Conservation (phyloP, 2,113 vertebrate genomes). For the Rhynchomys soricoides region DNA sequence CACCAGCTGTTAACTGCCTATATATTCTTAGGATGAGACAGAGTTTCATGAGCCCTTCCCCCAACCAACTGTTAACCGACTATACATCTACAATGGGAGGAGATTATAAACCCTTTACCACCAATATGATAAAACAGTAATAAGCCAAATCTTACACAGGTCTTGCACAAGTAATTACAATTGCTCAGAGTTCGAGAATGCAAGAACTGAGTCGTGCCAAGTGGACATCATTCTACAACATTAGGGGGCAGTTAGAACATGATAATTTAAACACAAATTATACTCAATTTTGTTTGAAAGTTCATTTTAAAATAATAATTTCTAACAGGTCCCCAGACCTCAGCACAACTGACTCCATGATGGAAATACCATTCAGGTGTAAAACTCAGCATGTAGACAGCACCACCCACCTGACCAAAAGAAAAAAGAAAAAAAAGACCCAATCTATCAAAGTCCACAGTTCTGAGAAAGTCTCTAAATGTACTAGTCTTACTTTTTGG, state of each 20-base stretch:
- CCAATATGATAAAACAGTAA: not conserved
- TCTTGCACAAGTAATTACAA: not conserved
- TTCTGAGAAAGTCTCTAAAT: not conserved
- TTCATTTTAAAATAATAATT: constrained; percentile 23
- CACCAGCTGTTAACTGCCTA: not conserved
- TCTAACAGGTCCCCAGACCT: not conserved
- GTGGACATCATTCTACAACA: not conserved
- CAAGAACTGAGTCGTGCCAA: not conserved
- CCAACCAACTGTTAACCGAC: not conserved
- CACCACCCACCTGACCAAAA: too few relatives aligned
- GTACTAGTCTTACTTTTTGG: not conserved
- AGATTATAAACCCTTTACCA: not conserved
- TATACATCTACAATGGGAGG: not conserved
- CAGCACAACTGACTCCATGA: not conserved
- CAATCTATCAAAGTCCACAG: not conserved
- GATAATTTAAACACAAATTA: constrained; percentile 27
- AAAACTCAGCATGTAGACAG: not conserved
- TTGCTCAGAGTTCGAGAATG: not conserved
- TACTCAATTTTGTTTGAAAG: not conserved
- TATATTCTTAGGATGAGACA: not conserved
- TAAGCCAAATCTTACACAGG: not conserved
- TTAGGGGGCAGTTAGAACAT: not conserved
- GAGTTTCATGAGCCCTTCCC: not conserved
- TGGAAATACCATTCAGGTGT: not conserved
- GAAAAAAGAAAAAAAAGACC: not conserved